Percentiles rank a stretch among this genome's conserved stretches.
phyloP scores from a whole-genome alignment of 2,888 invertebrate species.

The Pterostichus madidus region DNA sequence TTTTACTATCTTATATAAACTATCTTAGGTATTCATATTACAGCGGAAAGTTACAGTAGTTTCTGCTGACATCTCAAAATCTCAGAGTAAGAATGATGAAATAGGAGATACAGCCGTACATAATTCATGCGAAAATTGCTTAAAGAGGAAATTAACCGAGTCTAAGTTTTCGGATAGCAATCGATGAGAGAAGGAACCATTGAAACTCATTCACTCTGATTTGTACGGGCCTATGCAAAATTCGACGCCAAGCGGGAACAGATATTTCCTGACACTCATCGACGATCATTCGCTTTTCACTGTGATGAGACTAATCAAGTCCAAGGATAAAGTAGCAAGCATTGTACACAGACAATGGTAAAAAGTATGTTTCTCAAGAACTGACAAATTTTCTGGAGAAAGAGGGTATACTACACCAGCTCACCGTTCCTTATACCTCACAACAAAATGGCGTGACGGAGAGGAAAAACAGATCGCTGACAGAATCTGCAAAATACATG shows the following conservation, averaged over 20 bases:
- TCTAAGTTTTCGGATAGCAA: constrained; percentile 39
- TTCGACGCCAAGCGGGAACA: constrained; percentile 71
- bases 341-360: constrained; percentile 71
- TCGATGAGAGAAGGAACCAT: too few species aligned
- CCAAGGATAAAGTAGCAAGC: constrained; percentile 71
- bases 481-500: constrained; percentile 66
- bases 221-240: too few species aligned
- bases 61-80: too few species aligned
- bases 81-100: too few species aligned
- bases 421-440: constrained; percentile 71
- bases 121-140: constrained; percentile 45
- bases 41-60: too few species aligned
- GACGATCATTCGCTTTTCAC: constrained; percentile 70
- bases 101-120: too few species aligned
- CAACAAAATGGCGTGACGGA: constrained; percentile 73
- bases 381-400: too few species aligned
- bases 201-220: too few species aligned
- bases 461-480: constrained; percentile 68
- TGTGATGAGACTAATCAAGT: constrained; percentile 72
- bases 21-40: too few species aligned
- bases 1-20: too few species aligned
- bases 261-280: constrained; percentile 73
- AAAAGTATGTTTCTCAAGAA: too few species aligned
- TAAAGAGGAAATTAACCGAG: constrained; percentile 43
- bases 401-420: constrained; percentile 71